phyloP scores from a whole-genome alignment of 2,888 invertebrate species.

The Gymnosoma rotundatum region DNA sequence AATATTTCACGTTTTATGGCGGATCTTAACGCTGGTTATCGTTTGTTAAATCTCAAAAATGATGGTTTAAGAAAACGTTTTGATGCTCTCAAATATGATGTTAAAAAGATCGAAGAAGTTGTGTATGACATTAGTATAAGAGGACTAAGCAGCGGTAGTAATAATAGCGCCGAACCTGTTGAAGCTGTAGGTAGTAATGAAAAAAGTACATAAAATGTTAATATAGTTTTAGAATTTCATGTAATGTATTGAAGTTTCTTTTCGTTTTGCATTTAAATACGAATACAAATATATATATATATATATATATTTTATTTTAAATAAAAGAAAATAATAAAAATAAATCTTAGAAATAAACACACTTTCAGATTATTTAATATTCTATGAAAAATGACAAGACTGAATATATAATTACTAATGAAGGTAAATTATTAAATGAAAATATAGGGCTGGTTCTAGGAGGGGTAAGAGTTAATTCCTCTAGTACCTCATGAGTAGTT shows the following conservation, averaged over 20 bases:
- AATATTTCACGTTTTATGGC: slow-evolving; percentile 93
- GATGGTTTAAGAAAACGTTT: slow-evolving; percentile 93
- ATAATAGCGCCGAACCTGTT: slow-evolving; percentile 27
- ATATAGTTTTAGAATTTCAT: background rate
- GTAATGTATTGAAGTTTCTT: background rate
- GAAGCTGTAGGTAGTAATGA: slow-evolving; percentile 37
- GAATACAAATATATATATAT: too few relatives aligned
- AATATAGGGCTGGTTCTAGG: too few relatives aligned
- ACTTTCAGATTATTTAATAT: too few relatives aligned
- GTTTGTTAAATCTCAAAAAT: slow-evolving; percentile 94
- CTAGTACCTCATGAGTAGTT: too few relatives aligned
- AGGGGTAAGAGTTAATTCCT: too few relatives aligned
- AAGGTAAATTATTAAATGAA: too few relatives aligned
- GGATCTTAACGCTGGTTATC: slow-evolving; percentile 94
- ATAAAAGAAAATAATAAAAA: too few relatives aligned
- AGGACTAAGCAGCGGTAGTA: slow-evolving; percentile 83
- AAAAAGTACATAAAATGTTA: slow-evolving; percentile 11
- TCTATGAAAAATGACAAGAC: too few relatives aligned
- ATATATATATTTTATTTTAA: too few relatives aligned
- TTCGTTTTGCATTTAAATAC: too few relatives aligned
- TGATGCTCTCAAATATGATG: slow-evolving; percentile 94
- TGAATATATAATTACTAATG: too few relatives aligned
- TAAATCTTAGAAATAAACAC: too few relatives aligned
- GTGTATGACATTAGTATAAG: slow-evolving; percentile 93
- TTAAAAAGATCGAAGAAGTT: slow-evolving; percentile 96